A percentile compares a stretch with the other conserved stretches of the same genome.
Conservation (phyloP, 1,140 invertebrate genomes). For the Drosophila parabipectinata region DNA sequence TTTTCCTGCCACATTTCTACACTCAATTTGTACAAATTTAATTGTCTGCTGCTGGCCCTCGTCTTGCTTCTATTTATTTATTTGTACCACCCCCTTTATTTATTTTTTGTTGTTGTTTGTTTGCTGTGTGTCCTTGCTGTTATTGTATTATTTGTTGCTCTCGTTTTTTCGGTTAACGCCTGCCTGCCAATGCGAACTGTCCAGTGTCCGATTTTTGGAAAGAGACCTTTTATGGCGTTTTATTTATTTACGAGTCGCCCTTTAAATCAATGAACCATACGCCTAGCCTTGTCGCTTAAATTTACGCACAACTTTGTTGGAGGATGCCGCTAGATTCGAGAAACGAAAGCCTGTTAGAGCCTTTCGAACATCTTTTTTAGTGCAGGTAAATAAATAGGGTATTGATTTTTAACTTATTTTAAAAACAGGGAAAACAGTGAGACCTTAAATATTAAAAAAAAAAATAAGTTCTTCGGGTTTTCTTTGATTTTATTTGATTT, state of each 20-base stretch:
- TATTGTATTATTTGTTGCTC: conserved; percentile 59
- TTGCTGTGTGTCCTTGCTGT: conserved; percentile 12
- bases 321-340: conserved; percentile 25
- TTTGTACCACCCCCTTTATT: conserved; percentile 39
- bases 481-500: not conserved
- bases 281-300: conserved; percentile 72
- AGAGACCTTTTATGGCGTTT: conserved; percentile 71
- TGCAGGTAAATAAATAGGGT: not conserved
- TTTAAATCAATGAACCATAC: conserved; percentile 81
- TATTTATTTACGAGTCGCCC: conserved; percentile 78
- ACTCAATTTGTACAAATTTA: conserved; percentile 83
- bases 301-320: conserved; percentile 58
- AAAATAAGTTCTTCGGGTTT: not conserved
- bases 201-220: conserved; percentile 40
- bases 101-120: conserved; percentile 19
- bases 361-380: not conserved
- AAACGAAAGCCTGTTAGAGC: conserved; percentile 11
- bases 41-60: conserved; percentile 70
- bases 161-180: conserved; percentile 63
- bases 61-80: conserved; percentile 57
- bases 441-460: not conserved
- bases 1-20: conserved; percentile 76
- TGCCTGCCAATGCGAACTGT: conserved; percentile 51
- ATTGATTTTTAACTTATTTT: not conserved
- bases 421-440: too few relatives aligned